Conservation (phyloP, 2,797 vertebrate genomes). For the Tadarida brasiliensis region DNA sequence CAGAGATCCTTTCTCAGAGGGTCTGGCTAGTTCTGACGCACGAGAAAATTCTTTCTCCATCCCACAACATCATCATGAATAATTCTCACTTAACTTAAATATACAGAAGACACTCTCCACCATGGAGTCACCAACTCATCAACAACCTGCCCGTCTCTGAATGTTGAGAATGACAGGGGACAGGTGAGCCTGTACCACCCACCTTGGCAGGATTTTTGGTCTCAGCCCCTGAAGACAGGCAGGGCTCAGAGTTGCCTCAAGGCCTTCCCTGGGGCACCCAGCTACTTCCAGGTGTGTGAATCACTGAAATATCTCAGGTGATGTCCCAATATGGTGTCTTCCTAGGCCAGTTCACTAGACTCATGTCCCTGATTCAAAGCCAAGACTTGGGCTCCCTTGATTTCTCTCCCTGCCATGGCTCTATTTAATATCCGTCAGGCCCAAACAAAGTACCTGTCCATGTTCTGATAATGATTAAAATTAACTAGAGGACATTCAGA, state of each 20-base stretch:
- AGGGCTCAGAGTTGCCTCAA: not conserved
- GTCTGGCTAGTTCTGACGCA: not conserved
- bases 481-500: not conserved
- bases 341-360: not conserved
- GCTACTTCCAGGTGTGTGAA: not conserved
- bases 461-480: not conserved
- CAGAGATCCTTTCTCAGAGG: not conserved
- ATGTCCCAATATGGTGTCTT: not conserved
- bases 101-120: not conserved
- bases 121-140: not conserved
- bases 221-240: not conserved
- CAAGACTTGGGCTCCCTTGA: not conserved
- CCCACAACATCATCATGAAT: not conserved
- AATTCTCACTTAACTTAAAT: not conserved
- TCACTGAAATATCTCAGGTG: not conserved
- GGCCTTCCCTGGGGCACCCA: not conserved
- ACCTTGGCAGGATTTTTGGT: not conserved
- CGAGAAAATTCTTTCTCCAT: not conserved
- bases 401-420: not conserved
- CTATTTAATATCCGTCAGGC: not conserved
- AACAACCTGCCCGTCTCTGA: not conserved
- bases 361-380: not conserved
- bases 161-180: not conserved
- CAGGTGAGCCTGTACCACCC: not conserved
- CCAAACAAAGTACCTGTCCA: not conserved